Base-by-base conservation (phyloP, 2,113 vertebrate species). In the Alligator sinensis region DNA sequence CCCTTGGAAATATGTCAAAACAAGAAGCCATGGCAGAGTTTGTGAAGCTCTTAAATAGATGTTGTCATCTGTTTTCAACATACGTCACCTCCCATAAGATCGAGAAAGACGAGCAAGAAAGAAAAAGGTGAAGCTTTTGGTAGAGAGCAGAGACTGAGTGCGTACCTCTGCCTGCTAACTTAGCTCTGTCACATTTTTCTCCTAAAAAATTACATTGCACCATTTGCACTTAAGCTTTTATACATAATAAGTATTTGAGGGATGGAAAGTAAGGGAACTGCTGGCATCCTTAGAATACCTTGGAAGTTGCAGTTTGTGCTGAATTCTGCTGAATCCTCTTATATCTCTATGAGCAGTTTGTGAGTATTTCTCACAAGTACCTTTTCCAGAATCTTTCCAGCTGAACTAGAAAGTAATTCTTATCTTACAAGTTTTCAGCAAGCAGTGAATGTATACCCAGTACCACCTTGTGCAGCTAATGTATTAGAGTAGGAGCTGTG, bases 21-120 rank as follows among this genome's bases (percentile, higher is more conserved):
- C 98, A 99, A 70, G 99, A 99, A 64, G 99, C 99, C 93, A 99
- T 99, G 99, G 98, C 99, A 78, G 99, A 99, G 89, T 99, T 99
- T 97, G 98, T 99, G 80, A 98, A 98, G 92, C 98, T 99, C 82
- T 97, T 99, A 16, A 99, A 99, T 90, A 98, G 98, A 91, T 99
- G 99, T 96, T 99, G 99, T 93, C 99, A 98, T 96, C 99, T 99
- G 75, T 99, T 99, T 91, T 99, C 99, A 61, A 99, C 99, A 0
- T 99, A 99, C 14, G 97, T 99, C 90, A 98, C 98, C 5, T 99
- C 99, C 66, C 99, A 99, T 98, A 99, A 99, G 96, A 99, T 99
- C 86, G 99, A 99, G 96, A 99, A 98, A 95, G 99, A 99, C 95
- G 99, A 99, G 87, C 99, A 99, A 93, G 99, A 99, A 91, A 98